Percentiles rank a stretch among this genome's conserved stretches.
Conservation (phyloP, 1,140 invertebrate species). For the Neodiprion fabricii region DNA sequence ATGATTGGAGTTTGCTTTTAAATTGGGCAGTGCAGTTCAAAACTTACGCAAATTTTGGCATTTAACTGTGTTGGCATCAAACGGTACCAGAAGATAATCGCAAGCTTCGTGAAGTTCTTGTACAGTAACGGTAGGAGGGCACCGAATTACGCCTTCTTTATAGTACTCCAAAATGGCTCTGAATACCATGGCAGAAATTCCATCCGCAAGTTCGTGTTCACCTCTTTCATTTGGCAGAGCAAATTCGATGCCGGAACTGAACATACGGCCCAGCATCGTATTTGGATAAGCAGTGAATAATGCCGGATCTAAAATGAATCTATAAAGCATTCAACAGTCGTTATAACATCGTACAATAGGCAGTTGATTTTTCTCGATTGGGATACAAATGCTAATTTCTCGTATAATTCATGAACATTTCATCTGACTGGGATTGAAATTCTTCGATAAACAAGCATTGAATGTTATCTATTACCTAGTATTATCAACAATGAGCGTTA, state of each 20-base stretch:
- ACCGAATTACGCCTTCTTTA: slow-evolving; percentile 85
- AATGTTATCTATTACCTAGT: slow-evolving; percentile 67
- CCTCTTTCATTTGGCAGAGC: slow-evolving; percentile 93
- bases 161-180: slow-evolving; percentile 97
- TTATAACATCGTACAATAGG: not conserved
- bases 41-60: slow-evolving; percentile 92
- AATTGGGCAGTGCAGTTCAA: not conserved
- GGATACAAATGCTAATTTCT: too few relatives aligned
- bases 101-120: slow-evolving; percentile 97
- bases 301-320: slow-evolving; percentile 87
- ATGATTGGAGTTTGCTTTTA: too few relatives aligned
- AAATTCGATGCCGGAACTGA: slow-evolving; percentile 92
- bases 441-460: too few relatives aligned
- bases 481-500: slow-evolving; percentile 93
- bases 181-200: slow-evolving; percentile 95
- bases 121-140: slow-evolving; percentile 83
- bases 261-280: slow-evolving; percentile 94
- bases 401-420: too few relatives aligned
- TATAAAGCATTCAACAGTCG: slow-evolving; percentile 26
- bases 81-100: slow-evolving; percentile 97
- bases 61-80: slow-evolving; percentile 94
- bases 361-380: slow-evolving; percentile 9
- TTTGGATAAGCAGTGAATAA: slow-evolving; percentile 87
- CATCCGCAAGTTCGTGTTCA: slow-evolving; percentile 98
- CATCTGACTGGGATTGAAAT: too few relatives aligned